phyloP scores from a whole-genome alignment of 64 coral and sea anemone species.

The Cladopsammia gracilis region DNA sequence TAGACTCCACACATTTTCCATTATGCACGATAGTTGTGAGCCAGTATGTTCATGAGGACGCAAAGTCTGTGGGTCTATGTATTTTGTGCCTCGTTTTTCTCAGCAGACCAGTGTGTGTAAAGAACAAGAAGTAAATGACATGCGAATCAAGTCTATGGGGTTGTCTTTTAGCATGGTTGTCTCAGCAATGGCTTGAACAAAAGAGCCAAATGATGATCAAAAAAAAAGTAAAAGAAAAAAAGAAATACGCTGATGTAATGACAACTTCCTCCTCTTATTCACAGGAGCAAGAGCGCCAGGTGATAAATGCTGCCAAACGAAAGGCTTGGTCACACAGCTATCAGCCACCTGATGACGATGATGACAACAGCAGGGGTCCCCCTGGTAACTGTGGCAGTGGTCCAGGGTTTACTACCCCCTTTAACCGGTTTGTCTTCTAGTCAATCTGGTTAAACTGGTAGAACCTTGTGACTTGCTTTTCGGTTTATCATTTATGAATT shows the following conservation, averaged over 20 bases:
- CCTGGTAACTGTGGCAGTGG: slow-evolving; percentile 85
- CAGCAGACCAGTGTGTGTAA: too few species aligned
- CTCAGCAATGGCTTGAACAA: too few species aligned
- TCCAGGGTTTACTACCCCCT: slow-evolving; percentile 78
- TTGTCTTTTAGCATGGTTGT: too few species aligned
- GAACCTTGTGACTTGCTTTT: not conserved
- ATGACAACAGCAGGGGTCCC: slow-evolving; percentile 74
- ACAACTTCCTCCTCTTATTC: not conserved
- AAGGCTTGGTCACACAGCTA: slow-evolving; percentile 57
- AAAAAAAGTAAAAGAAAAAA: not conserved
- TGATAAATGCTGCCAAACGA: slow-evolving; percentile 26
- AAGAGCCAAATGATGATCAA: not conserved
- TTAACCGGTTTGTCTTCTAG: slow-evolving; percentile 93
- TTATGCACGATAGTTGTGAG: too few species aligned
- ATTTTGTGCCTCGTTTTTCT: too few species aligned
- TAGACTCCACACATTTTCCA: too few species aligned
- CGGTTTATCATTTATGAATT: not conserved
- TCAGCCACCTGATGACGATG: slow-evolving; percentile 77
- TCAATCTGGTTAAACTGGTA: not conserved
- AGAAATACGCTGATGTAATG: not conserved
- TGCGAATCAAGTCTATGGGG: too few species aligned
- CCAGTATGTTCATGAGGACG: too few species aligned
- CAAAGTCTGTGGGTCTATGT: too few species aligned
- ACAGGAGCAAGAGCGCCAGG: slow-evolving; percentile 60
- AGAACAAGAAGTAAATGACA: too few species aligned